These are phyloP conservation scores for Rhorus exstirpatorius DNA, from an alignment of 2,888 invertebrate genomes.

Conservation along the genomic window DNA sequence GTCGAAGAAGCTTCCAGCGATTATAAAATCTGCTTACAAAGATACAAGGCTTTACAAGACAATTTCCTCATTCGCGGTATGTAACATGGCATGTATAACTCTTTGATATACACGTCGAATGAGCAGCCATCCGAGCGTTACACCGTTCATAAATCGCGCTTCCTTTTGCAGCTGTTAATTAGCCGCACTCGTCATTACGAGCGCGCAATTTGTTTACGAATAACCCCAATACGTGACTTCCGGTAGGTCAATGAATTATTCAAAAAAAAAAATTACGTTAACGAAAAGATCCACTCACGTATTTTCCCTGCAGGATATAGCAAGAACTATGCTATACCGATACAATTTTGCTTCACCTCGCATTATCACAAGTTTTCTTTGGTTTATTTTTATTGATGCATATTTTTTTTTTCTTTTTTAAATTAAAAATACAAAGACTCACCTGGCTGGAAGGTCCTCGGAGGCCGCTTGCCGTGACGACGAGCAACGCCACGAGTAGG, in stretches of 20 bases:
- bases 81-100: constrained; percentile 30
- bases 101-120: constrained; percentile 6
- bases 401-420: no score
- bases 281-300: not conserved
- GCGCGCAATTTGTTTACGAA: constrained; percentile 70
- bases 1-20: constrained; percentile 19
- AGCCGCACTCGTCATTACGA: constrained; percentile 71
- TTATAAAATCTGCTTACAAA: constrained; percentile 16
- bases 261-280: constrained; percentile 21
- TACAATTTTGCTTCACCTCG: no score
- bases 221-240: constrained; percentile 76
- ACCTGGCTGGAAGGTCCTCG: constrained; percentile 78
- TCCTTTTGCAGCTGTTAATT: constrained; percentile 74
- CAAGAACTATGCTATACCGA: no score
- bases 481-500: constrained; percentile 76
- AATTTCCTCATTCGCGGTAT: constrained; percentile 57
- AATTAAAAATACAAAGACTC: constrained; percentile 57
- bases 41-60: constrained; percentile 17
- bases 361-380: no score
- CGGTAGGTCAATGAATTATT: constrained; percentile 69
- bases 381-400: no score
- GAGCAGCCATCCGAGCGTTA: constrained; percentile 64
- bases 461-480: constrained; percentile 77
- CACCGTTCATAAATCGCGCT: constrained; percentile 63
- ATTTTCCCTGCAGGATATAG: not conserved